Evolutionary conservation across 2,797 vertebrate genomes (phyloP).

Genomic region (Aulostomus chinensis): DNA sequence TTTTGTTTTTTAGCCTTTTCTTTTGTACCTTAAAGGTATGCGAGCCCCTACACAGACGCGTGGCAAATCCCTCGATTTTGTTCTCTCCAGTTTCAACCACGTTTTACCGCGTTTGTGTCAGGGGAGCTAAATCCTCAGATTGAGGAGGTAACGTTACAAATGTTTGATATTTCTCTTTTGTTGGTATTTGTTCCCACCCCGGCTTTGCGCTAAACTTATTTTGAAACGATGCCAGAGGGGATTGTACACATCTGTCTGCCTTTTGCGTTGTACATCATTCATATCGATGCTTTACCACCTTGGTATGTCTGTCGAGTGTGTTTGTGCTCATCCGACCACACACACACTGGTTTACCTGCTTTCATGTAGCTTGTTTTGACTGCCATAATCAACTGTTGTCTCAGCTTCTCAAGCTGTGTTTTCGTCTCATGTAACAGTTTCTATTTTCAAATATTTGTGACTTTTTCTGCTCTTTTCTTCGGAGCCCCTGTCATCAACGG

Average conservation of each 20-base stretch:
- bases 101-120: slow-evolving; percentile 65
- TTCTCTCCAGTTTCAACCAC: slow-evolving; percentile 37
- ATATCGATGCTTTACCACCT: slow-evolving; percentile 38
- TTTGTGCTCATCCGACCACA: slow-evolving; percentile 21
- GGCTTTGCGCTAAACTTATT: slow-evolving; percentile 26
- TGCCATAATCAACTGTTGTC: slow-evolving; percentile 4
- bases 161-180: slow-evolving; percentile 35
- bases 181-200: slow-evolving; percentile 37
- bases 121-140: slow-evolving; percentile 78
- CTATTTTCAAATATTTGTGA: slow-evolving; percentile 18
- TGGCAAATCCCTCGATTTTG: slow-evolving; percentile 13
- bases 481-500: too few species aligned
- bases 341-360: slow-evolving; percentile 17
- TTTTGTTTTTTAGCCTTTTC: slow-evolving; percentile 47
- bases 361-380: slow-evolving; percentile 26
- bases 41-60: slow-evolving; percentile 64
- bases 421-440: background rate
- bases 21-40: slow-evolving; percentile 86
- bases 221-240: slow-evolving; percentile 30
- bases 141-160: slow-evolving; percentile 74
- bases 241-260: background rate
- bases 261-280: slow-evolving; percentile 34
- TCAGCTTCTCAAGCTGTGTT: slow-evolving; percentile 13
- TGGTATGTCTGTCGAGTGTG: slow-evolving; percentile 17
- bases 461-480: too few species aligned